Evolutionary conservation across 1,140 invertebrate species (phyloP).

Genomic region (Drosophila grimshawi): DNA sequence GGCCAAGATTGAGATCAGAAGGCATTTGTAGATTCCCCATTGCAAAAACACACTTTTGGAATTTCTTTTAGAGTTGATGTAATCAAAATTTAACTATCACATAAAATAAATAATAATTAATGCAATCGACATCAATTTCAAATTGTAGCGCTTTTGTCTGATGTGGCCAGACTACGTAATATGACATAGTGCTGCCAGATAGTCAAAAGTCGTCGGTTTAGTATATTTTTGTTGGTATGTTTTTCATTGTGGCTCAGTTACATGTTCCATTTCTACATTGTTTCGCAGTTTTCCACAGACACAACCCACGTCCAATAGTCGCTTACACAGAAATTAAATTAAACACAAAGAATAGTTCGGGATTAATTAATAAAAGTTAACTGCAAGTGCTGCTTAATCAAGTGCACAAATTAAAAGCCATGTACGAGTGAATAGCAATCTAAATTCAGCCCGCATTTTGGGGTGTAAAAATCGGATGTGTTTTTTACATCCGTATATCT

Average conservation of each 20-base stretch:
- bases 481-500: slow-evolving; percentile 57
- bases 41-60: too few species aligned
- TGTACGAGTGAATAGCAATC: slow-evolving; percentile 31
- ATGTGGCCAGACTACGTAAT: not conserved
- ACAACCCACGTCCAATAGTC: slow-evolving; percentile 64
- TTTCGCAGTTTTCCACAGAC: slow-evolving; percentile 60
- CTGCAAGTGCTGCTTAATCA: slow-evolving; percentile 18
- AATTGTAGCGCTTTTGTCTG: not conserved
- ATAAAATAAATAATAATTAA: not conserved
- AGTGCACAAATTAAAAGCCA: slow-evolving; percentile 30
- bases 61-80: not conserved
- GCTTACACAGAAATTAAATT: slow-evolving; percentile 37
- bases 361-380: slow-evolving; percentile 50
- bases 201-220: not conserved
- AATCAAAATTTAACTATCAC: not conserved
- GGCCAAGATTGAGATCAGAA: slow-evolving; percentile 52
- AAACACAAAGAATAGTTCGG: slow-evolving; percentile 30
- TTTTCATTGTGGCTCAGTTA: slow-evolving; percentile 17
- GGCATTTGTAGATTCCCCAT: not conserved
- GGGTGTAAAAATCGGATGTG: slow-evolving; percentile 54
- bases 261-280: slow-evolving; percentile 39
- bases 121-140: not conserved
- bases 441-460: slow-evolving; percentile 18
- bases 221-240: slow-evolving; percentile 26
- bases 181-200: slow-evolving; percentile 18